phyloP scores from a whole-genome alignment of 2,113 vertebrate species.

The Burhinus bistriatus region DNA sequence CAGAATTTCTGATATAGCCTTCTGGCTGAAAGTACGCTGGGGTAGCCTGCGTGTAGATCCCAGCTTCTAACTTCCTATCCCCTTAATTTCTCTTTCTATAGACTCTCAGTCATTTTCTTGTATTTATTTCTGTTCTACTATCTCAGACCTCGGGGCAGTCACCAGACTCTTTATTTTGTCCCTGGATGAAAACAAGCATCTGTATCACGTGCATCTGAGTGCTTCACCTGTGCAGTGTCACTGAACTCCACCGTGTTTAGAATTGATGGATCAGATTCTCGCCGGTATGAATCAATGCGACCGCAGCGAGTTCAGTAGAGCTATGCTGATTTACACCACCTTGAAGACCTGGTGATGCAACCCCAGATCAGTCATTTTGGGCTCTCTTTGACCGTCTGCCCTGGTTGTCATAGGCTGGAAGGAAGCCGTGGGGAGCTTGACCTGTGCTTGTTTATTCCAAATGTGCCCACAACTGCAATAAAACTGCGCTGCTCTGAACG shows the following conservation, averaged over 20 bases:
- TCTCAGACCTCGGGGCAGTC: background rate
- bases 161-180: background rate
- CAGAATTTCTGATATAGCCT: background rate
- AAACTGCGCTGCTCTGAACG: background rate
- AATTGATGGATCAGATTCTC: accelerated
- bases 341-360: background rate
- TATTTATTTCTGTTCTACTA: background rate
- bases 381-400: background rate
- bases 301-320: background rate
- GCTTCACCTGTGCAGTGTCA: background rate
- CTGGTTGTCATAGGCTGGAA: background rate
- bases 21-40: background rate
- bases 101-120: background rate
- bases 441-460: slow-evolving; percentile 38
- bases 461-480: background rate
- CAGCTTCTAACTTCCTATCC: accelerated
- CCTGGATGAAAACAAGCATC: background rate
- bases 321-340: background rate
- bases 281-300: background rate
- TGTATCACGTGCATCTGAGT: background rate
- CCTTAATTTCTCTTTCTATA: background rate
- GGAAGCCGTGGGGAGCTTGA: background rate
- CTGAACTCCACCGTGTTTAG: background rate
- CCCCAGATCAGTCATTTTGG: background rate
- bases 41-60: background rate